Percentiles rank a stretch among this genome's conserved stretches.
Conservation (phyloP, 2,113 vertebrate genomes). For the Apus apus region DNA sequence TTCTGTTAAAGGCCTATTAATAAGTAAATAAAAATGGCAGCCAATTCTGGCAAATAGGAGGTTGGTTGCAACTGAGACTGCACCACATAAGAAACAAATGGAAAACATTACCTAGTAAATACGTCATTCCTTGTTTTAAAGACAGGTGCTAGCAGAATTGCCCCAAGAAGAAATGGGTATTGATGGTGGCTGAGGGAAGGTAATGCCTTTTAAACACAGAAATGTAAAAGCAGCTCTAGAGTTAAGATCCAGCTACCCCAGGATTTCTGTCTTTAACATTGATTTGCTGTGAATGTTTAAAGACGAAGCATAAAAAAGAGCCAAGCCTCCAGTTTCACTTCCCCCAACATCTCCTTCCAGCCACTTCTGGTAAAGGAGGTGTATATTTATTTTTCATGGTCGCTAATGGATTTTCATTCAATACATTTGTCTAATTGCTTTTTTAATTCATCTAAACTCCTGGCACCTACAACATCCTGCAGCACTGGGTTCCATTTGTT, state of each 20-base stretch:
- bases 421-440: not conserved
- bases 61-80: not conserved
- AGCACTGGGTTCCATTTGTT: not conserved
- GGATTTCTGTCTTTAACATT: not conserved
- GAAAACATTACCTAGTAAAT: not conserved
- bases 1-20: not conserved
- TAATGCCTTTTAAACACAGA: not conserved
- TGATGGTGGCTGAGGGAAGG: not conserved
- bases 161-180: not conserved
- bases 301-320: not conserved
- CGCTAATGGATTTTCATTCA: not conserved
- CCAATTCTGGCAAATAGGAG: not conserved
- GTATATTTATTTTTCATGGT: slow-evolving; percentile 14
- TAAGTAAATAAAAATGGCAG: not conserved
- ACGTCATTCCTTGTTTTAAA: not conserved
- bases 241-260: not conserved
- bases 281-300: not conserved
- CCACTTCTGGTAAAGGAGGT: not conserved
- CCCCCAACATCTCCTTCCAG: not conserved
- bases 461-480: not conserved
- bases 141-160: not conserved
- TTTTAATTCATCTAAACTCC: not conserved
- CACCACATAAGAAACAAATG: not conserved
- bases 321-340: slow-evolving; percentile 12
- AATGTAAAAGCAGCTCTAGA: not conserved